Evolutionary conservation across 2,797 vertebrate species (phyloP), one percentile per base, ranked within the genome.

Genomic region (Periparus ater): DNA sequence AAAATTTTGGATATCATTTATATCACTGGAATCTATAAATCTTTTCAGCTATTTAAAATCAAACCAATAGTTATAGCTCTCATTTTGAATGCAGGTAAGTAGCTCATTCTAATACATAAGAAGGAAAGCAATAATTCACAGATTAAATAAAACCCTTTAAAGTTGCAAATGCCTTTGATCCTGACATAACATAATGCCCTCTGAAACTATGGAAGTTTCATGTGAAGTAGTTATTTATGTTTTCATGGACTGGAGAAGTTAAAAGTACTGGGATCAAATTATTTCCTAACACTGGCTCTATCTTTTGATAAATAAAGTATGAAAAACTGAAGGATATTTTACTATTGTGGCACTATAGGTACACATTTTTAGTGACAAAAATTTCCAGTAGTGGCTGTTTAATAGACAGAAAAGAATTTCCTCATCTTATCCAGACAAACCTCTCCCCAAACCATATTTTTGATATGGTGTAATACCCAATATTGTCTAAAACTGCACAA

Each of bases 81-180:
- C 18, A 75, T 55, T 18, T 83, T 67, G 58, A 90, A 83, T 62
- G 53, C 25, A 93, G 77, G 67, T 88, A 94, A 91, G 57, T 79
- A 89, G 22, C 40, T 94, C 44, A 66, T 87, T 93, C 34, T 88
- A 77, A 85, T 44, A 73, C 34, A 57, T 5, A 83, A 30, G 38
- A 93, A 94, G n/a, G 17, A 79, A 91, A 93, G 42, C 8, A 95
- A 62, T 95, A 88, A 83, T 90, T 96, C 63, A 93, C 45, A 70
- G 80, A 89, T 83, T 91, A 95, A 91, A 93, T 79, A 86, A 87
- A 94, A 81, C 10, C 6, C 25, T 86, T 93, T 66, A 71, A 85
- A 91, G 47, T 32, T 88, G 29, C 20, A 91, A 55, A 75, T 80
- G 70, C 27, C 85, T 93, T 72, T 73, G 26, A 84, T 93, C 72